A percentile compares a stretch with the other conserved stretches of the same genome.
Evolutionary conservation across 2,797 vertebrate species (phyloP).

Genomic region (Rhinoraja longicauda): DNA sequence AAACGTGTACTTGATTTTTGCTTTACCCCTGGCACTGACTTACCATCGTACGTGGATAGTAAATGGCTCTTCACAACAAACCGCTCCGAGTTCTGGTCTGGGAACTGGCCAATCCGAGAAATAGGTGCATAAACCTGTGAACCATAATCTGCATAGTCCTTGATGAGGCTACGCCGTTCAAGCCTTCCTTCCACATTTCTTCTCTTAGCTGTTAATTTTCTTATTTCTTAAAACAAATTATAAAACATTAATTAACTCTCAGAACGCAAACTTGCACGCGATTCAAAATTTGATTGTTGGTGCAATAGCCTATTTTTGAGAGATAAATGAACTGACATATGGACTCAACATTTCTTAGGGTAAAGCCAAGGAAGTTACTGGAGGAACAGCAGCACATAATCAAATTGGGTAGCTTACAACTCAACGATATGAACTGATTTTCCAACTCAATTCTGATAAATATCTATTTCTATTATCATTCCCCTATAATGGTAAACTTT

Average conservation of each 20-base stretch:
- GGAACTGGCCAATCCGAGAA: conserved; percentile 54
- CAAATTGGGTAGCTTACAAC: too few relatives aligned
- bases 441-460: not conserved
- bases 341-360: too few relatives aligned
- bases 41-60: conserved; percentile 77
- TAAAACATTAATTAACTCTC: not conserved
- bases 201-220: conserved; percentile 66
- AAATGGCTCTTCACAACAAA: conserved; percentile 60
- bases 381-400: too few relatives aligned
- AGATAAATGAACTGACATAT: too few relatives aligned
- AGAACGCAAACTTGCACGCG: too few relatives aligned
- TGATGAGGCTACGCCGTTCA: conserved; percentile 59
- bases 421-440: too few relatives aligned
- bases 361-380: too few relatives aligned
- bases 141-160: conserved; percentile 59
- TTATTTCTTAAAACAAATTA: conserved; percentile 59
- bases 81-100: conserved; percentile 53
- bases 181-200: conserved; percentile 64
- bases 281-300: not conserved
- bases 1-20: too few relatives aligned
- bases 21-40: conserved; percentile 28
- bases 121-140: conserved; percentile 60
- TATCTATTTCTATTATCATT: not conserved
- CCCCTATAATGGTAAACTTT: not conserved
- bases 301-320: not conserved